These are phyloP conservation scores for Chirona hameri DNA, from an alignment of 2,888 invertebrate genomes.

Conservation along the genomic window DNA sequence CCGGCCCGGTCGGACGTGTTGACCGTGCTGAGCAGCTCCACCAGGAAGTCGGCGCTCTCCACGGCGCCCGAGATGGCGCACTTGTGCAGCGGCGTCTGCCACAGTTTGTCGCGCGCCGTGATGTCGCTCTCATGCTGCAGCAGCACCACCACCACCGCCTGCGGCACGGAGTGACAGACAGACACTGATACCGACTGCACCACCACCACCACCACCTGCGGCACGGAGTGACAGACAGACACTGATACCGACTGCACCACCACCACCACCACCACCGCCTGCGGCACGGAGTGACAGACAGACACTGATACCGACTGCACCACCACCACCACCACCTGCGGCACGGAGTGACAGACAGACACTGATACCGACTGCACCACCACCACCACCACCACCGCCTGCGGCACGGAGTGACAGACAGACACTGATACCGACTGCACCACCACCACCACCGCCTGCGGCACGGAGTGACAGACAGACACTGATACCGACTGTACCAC, in stretches of 20 bases:
- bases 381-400: conserved; percentile 53
- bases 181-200: conserved; percentile 42
- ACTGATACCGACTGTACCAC: conserved; percentile 44
- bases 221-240: not conserved
- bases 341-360: too few species aligned
- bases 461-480: not conserved
- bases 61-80: conserved; percentile 61
- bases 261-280: conserved; percentile 53
- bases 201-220: conserved; percentile 51
- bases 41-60: conserved; percentile 54
- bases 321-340: not conserved
- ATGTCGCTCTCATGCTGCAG: conserved; percentile 57
- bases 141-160: conserved; percentile 53
- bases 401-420: conserved; percentile 3
- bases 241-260: conserved; percentile 44
- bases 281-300: conserved; percentile 3
- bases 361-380: conserved; percentile 44
- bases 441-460: conserved; percentile 51
- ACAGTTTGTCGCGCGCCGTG: conserved; percentile 58
- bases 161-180: conserved; percentile 3
- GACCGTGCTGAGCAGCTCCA: conserved; percentile 51
- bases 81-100: conserved; percentile 61
- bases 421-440: conserved; percentile 44
- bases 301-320: not conserved
- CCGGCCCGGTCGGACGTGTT: conserved; percentile 58